A percentile compares a stretch with the other conserved stretches of the same genome.
These are phyloP conservation scores for Cranoglanis bouderius DNA, from an alignment of 2,113 vertebrate genomes.

Conservation along the genomic window DNA sequence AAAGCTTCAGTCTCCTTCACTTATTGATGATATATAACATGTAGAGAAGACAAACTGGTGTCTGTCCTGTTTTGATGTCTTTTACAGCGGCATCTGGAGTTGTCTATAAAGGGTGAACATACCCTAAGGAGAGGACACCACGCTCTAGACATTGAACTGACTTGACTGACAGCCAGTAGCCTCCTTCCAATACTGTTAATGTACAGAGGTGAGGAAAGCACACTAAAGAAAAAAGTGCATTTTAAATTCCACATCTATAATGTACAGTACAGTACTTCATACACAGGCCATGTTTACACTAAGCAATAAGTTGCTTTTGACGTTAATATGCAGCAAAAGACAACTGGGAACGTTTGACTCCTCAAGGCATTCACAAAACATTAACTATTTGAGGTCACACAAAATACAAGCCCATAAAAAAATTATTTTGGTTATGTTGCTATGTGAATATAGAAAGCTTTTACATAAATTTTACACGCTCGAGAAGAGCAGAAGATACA, in stretches of 20 bases:
- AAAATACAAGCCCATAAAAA: not conserved
- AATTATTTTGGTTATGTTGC: not conserved
- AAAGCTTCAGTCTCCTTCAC: not conserved
- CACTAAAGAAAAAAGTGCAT: not conserved
- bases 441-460: not conserved
- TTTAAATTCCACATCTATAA: not conserved
- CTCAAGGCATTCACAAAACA: not conserved
- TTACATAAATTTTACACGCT: not conserved
- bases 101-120: not conserved
- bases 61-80: not conserved
- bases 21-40: not conserved
- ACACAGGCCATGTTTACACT: not conserved
- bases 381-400: not conserved
- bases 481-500: not conserved
- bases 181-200: not conserved
- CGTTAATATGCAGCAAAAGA: not conserved
- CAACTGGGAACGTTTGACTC: not conserved
- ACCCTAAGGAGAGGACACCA: not conserved
- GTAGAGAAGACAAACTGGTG: not conserved
- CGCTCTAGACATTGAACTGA: not conserved
- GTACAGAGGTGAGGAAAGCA: not conserved
- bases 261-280: not conserved
- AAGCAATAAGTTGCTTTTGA: not conserved
- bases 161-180: not conserved
- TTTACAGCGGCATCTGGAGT: constrained; percentile 1